Conservation (phyloP, 2,797 vertebrate species). For the Pipistrellus pygmaeus region DNA sequence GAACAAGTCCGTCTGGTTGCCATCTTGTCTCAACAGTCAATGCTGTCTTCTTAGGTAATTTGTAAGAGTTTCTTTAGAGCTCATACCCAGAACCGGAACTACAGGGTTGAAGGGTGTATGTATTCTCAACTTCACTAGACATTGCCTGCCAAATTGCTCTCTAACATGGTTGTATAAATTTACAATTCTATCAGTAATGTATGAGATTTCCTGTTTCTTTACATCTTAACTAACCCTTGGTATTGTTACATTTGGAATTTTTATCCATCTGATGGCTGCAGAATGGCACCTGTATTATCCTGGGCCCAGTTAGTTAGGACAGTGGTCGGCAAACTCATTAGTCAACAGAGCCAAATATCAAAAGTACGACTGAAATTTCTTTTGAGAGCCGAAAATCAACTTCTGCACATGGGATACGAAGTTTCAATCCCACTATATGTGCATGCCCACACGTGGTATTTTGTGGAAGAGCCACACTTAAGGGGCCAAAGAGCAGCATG, state of each 20-base stretch:
- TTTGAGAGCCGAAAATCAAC: too few species aligned
- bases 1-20: too few species aligned
- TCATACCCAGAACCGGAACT: constrained; percentile 8
- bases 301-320: not conserved
- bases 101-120: not conserved
- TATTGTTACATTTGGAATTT: not conserved
- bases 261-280: not conserved
- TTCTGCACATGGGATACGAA: too few species aligned
- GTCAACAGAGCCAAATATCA: too few species aligned
- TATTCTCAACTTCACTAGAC: constrained; percentile 31
- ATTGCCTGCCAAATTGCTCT: constrained; percentile 16
- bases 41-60: not conserved
- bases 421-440: too few species aligned
- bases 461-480: too few species aligned
- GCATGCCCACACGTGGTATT: too few species aligned
- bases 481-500: too few species aligned
- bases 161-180: constrained; percentile 53
- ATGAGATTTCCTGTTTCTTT: constrained; percentile 22
- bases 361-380: too few species aligned
- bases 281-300: not conserved
- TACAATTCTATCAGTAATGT: constrained; percentile 5
- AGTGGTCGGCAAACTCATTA: too few species aligned
- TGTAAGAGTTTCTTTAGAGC: constrained; percentile 38
- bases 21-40: not conserved
- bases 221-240: constrained; percentile 13